Base-by-base conservation (phyloP, 2,113 vertebrate species). In the Corythaixoides concolor region DNA sequence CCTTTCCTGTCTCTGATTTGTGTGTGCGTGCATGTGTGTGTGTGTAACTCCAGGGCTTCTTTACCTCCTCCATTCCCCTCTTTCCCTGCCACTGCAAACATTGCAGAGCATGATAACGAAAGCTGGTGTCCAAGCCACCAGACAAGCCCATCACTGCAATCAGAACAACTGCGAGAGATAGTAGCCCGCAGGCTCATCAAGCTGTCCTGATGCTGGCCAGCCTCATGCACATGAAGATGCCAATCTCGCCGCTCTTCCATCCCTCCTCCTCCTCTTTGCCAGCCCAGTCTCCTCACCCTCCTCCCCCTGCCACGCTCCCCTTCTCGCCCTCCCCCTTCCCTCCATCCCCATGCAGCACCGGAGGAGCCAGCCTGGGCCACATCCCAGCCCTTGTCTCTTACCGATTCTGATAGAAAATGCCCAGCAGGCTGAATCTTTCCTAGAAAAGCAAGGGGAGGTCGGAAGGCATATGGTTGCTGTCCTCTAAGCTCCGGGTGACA, bases 381-480 rank as follows among this genome's bases (percentile, higher is more conserved):
- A 89, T 97, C 95, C 93, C 89, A 90, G 93, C 92, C 53, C 20
- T 66, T 76, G 81, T 63, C 90, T 89, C 69, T 96, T 85, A 93
- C 66, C 59, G 23, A 49, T 95, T 97, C 94, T 96, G 94, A 93
- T 74, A 59, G 95, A 68, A 97, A 94, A 97, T 96, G 94, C 95
- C 95, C 89, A 56, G 95, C 94, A 97, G 96, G 94, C 96, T 88
- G 88, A 95, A 92, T 94, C 75, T 95, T 95, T 81, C 94, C 96
- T 88, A 90, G 97, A 74, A 84, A 93, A 97, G 80, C 75, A 90
- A 96, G 86, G 93, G 93, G 74, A 90, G 88, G 89, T 94, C 93
- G 74, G 68, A 88, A 82, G 90, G 91, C 97, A 97, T 97, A 97
- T 97, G 97, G 97, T 97, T 74, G 66, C 75, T 95, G 94, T 97